Conservation (phyloP, 35 echinoderm and acorn worm species). For the Diadema setosum region DNA sequence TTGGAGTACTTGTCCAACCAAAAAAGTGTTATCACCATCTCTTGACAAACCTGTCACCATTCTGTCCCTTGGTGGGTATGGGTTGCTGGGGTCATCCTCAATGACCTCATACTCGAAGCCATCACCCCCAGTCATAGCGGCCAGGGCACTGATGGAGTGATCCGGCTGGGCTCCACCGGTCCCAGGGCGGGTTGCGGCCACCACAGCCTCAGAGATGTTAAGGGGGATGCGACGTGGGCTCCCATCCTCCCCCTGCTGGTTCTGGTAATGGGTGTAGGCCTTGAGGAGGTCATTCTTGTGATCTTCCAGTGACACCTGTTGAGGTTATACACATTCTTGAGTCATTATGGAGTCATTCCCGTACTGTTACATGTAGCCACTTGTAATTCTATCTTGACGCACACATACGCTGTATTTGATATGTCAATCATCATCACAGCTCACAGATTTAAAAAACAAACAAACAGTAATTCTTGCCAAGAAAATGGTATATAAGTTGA, state of each 20-base stretch:
- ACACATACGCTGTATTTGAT: too few species aligned
- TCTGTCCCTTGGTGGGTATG: not conserved
- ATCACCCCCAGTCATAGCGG: constrained; percentile 84
- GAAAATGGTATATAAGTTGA: too few species aligned
- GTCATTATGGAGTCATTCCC: too few species aligned
- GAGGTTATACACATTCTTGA: not conserved
- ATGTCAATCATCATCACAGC: too few species aligned
- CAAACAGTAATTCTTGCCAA: too few species aligned
- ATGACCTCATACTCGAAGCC: constrained; percentile 14
- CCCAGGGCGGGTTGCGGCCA: not conserved
- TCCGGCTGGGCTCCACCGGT: not conserved
- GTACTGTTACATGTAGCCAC: too few species aligned
- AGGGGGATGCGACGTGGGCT: not conserved
- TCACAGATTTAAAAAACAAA: too few species aligned
- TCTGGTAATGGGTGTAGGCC: constrained; percentile 90
- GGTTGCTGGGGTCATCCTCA: not conserved
- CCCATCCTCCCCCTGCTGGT: constrained; percentile 31
- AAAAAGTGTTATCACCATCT: too few species aligned
- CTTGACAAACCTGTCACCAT: not conserved
- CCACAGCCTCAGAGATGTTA: constrained; percentile 62
- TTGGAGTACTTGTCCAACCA: too few species aligned
- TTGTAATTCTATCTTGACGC: too few species aligned
- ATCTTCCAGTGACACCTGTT: constrained; percentile 93
- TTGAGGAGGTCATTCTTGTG: constrained; percentile 91
- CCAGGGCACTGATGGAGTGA: constrained; percentile 72